Base-by-base conservation (phyloP, 2,888 invertebrate genomes). In the Athalia rosae region DNA sequence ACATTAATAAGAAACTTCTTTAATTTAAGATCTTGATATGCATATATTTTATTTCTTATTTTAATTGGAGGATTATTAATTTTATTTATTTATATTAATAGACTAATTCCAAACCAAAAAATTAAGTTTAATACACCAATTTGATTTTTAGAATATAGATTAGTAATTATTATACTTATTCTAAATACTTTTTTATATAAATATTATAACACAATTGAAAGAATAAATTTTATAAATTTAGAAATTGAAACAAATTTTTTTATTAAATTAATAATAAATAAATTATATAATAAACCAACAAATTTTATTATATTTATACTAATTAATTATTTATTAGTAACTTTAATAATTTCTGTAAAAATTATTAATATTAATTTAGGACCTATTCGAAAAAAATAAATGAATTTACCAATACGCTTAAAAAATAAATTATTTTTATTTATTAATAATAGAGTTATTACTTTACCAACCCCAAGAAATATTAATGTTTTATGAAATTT, bases 401-500 rank as follows among this genome's bases (percentile, higher is more conserved):
- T 28, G 28, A 28, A n/a, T n/a, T 28, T 28, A 28, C 82, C 83
- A 9, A 66, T 85, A 1, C 79, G 83, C 73, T 84, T 84, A 83
- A 80, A 56, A 9, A 83, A 86, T 77, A 79, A 80, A 43, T 63
- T 88, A 77, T 78, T 93, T 79, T 92, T 92, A 92, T 93, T 93
- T 88, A 89, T 92, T 81, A 93, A 93, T 88, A 91, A 89, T 66
- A 91, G 93, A 0, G 84, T 94, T 90, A 90, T 93, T 86, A 92
- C 92, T 84, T 81, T 94, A 83, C 94, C 94, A 0, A 88, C 92
- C 0, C 93, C 94, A 0, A 89, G 91, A 45, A 94, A 93, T 91
- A 93, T 94, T 87, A 92, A 92, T 62, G 80, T 89, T 53, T 92
- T 92, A 91, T 95, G 94, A 93, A 94, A 95, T 89, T 94, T 94